These are phyloP conservation scores for Microplitis manilae DNA, from an alignment of 2,888 invertebrate genomes.

Conservation along the genomic window DNA sequence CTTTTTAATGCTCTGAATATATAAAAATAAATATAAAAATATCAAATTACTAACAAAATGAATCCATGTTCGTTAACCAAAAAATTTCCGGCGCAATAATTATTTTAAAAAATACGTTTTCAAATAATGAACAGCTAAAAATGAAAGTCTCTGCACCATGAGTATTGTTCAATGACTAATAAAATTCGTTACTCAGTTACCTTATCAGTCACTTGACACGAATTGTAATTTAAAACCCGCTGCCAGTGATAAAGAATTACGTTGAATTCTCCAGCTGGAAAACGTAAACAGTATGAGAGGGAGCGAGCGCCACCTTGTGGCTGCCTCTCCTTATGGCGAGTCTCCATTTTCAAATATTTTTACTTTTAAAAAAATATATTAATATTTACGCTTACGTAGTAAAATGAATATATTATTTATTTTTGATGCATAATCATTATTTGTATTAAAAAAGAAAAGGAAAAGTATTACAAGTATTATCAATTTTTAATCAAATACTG, in stretches of 20 bases:
- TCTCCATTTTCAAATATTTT: too few relatives aligned
- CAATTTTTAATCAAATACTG: too few relatives aligned
- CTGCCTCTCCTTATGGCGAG: too few relatives aligned
- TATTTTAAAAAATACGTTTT: background rate
- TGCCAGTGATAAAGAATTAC: background rate
- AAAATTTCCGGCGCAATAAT: background rate
- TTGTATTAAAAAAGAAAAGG: too few relatives aligned
- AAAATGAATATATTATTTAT: too few relatives aligned
- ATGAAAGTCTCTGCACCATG: background rate
- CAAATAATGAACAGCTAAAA: background rate
- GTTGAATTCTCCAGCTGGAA: background rate
- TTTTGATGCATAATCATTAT: too few relatives aligned
- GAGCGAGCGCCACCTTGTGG: too few relatives aligned
- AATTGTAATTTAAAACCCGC: background rate
- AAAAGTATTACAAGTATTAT: too few relatives aligned
- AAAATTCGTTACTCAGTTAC: background rate
- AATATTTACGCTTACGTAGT: too few relatives aligned
- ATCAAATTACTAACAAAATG: background rate
- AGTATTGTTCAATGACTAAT: background rate
- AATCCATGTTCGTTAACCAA: background rate
- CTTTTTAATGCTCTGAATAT: background rate
- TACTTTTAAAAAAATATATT: too few relatives aligned
- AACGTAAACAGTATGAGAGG: background rate
- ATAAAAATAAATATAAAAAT: background rate
- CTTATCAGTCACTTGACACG: background rate